These are phyloP conservation scores for Cecropterus lyciades DNA, from an alignment of 1,140 invertebrate species.

Conservation along the genomic window DNA sequence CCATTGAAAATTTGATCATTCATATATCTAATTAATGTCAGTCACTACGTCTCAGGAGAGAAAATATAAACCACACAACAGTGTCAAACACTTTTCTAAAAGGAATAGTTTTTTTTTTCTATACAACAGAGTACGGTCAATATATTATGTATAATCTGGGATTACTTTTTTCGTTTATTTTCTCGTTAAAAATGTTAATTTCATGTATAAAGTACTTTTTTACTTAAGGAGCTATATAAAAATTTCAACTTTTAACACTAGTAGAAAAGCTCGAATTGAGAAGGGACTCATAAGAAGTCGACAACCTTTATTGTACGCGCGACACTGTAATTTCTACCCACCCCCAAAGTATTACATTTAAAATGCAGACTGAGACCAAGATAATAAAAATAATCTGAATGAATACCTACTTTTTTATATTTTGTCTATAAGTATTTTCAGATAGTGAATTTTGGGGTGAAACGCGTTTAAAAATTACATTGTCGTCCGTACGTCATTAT, in stretches of 20 bases:
- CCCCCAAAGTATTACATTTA: not conserved
- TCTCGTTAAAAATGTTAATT: conserved; percentile 37
- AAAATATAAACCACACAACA: conserved; percentile 24
- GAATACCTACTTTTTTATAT: too few relatives aligned
- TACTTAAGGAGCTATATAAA: conserved; percentile 53
- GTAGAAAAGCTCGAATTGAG: conserved; percentile 79
- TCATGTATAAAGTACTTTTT: conserved; percentile 49
- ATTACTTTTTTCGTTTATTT: conserved; percentile 16
- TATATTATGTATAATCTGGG: conserved; percentile 22
- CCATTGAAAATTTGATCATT: not conserved
- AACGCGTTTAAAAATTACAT: conserved; percentile 19
- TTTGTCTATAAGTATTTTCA: too few relatives aligned
- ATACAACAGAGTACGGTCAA: conserved; percentile 22
- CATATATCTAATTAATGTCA: conserved; percentile 27
- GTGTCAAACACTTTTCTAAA: conserved; percentile 33
- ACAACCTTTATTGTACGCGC: conserved; percentile 63
- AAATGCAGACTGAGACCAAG: not conserved
- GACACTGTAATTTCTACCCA: conserved; percentile 35
- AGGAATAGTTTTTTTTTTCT: conserved; percentile 18
- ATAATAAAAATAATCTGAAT: too few relatives aligned
- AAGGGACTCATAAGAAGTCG: conserved; percentile 76
- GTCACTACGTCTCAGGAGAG: conserved; percentile 36
- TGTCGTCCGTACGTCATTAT: conserved; percentile 38
- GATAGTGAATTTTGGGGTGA: too few relatives aligned
- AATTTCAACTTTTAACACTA: conserved; percentile 61